Evolutionary conservation across 2,113 vertebrate genomes (phyloP).

Genomic region (Neodon shergylaensis): DNA sequence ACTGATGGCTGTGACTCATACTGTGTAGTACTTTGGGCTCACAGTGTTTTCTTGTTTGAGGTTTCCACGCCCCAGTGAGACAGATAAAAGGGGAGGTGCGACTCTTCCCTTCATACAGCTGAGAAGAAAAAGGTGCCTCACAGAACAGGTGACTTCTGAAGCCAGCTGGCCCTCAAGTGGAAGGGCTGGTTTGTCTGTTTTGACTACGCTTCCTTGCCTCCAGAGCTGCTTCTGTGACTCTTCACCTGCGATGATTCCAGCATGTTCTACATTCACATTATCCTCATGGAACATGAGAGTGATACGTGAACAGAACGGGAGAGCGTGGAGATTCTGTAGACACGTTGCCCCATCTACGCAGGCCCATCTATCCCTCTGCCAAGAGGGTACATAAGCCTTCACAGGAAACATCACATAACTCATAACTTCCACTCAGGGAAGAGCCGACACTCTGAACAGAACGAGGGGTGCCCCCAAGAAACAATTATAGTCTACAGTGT

Average conservation of each 20-base stretch:
- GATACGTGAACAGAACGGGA: background rate
- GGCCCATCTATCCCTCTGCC: background rate
- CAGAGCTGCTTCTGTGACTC: background rate
- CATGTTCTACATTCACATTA: background rate
- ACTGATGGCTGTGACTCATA: conserved; percentile 37
- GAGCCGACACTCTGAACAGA: background rate
- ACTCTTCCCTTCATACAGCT: background rate
- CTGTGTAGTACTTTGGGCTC: background rate
- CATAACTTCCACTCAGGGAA: background rate
- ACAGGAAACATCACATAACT: background rate
- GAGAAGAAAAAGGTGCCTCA: background rate
- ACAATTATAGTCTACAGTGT: background rate
- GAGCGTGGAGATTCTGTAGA: background rate
- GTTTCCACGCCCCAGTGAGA: background rate
- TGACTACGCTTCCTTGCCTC: background rate
- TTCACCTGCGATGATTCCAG: background rate
- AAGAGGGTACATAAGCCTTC: background rate
- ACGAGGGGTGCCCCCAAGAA: background rate
- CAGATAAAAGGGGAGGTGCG: background rate
- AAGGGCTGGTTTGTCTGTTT: background rate
- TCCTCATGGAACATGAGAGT: background rate
- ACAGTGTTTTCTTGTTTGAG: conserved; percentile 13
- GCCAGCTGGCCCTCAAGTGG: background rate
- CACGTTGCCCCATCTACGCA: background rate
- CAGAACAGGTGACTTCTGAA: background rate